Percentiles rank a stretch among this genome's conserved stretches.
These are phyloP conservation scores for Ctenoplectra terminalis DNA, from an alignment of 1,140 invertebrate genomes.

Conservation along the genomic window DNA sequence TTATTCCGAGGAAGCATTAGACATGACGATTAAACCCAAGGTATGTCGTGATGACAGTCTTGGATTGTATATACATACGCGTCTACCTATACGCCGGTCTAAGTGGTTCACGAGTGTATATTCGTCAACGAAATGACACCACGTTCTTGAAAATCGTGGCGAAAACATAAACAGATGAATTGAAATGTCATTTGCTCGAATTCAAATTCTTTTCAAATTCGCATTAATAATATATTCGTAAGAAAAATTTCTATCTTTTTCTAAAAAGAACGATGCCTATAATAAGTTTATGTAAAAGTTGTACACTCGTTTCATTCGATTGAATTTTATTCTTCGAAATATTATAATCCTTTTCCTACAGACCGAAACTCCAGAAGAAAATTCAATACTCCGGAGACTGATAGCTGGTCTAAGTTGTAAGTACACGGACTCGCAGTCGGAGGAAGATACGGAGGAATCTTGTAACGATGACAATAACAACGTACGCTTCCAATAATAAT, in stretches of 20 bases:
- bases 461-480: constrained; percentile 46
- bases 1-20: neutral
- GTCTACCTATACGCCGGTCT: neutral
- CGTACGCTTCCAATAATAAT: neutral
- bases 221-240: neutral
- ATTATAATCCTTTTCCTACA: neutral
- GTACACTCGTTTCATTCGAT: neutral
- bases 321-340: neutral
- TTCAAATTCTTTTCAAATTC: neutral
- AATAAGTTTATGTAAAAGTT: too few relatives aligned
- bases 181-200: neutral
- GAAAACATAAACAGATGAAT: constrained; percentile 16
- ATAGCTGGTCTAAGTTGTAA: constrained; percentile 12
- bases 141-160: neutral
- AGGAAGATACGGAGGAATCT: neutral
- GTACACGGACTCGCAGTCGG: neutral
- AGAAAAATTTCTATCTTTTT: neutral
- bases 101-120: neutral
- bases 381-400: neutral
- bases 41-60: neutral
- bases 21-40: constrained; percentile 33
- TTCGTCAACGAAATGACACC: neutral
- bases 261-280: too few relatives aligned
- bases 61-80: neutral
- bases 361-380: neutral